Percentiles rank a stretch among this genome's conserved stretches.
Evolutionary conservation across 1,140 invertebrate species (phyloP).

Genomic region (Macrosteles quadrilineatus): DNA sequence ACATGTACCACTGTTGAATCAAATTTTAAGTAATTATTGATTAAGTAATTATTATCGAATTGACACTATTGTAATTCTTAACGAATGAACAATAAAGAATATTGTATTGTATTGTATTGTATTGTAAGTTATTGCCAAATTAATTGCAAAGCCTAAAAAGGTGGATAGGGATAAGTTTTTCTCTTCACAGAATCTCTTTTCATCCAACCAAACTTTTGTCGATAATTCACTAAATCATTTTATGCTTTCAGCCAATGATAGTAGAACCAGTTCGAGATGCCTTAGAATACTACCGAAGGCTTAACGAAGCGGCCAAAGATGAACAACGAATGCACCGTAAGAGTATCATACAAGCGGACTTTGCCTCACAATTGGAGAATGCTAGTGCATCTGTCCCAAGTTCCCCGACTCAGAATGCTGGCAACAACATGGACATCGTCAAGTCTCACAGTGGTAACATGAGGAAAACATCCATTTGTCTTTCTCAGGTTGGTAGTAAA

Average conservation of each 20-base stretch:
- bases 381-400: slow-evolving; percentile 33
- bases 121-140: too few species aligned
- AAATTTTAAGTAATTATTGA: too few species aligned
- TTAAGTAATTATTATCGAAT: too few species aligned
- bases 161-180: too few species aligned
- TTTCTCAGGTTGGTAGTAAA: slow-evolving; percentile 36
- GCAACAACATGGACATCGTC: slow-evolving; percentile 42
- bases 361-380: slow-evolving; percentile 39
- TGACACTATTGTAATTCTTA: too few species aligned
- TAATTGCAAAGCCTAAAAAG: too few species aligned
- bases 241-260: slow-evolving; percentile 58
- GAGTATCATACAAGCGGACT: slow-evolving; percentile 56
- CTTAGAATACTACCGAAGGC: slow-evolving; percentile 60
- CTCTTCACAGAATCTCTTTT: too few species aligned
- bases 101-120: too few species aligned
- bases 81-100: too few species aligned
- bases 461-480: slow-evolving; percentile 45
- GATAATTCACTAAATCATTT: neutral
- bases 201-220: too few species aligned
- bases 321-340: slow-evolving; percentile 60
- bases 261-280: slow-evolving; percentile 59
- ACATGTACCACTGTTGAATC: too few species aligned
- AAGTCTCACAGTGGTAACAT: slow-evolving; percentile 59
- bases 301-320: slow-evolving; percentile 66
- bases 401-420: slow-evolving; percentile 29